Conservation (phyloP, 2,797 vertebrate genomes). For the Microcaecilia unicolor region DNA sequence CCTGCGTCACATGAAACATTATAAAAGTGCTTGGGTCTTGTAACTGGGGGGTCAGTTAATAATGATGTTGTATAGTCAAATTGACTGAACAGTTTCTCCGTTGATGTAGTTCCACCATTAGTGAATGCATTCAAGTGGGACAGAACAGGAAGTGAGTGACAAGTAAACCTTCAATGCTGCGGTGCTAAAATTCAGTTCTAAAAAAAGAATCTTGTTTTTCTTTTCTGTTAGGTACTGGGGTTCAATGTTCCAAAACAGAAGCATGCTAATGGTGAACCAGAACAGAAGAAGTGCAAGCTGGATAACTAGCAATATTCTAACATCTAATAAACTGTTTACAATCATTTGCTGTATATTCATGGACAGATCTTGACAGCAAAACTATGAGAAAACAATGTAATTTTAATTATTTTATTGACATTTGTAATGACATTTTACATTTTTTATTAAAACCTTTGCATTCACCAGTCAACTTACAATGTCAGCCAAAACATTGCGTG, state of each 20-base stretch:
- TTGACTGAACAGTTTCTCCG: too few relatives aligned
- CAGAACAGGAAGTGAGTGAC: too few relatives aligned
- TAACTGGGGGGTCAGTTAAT: too few relatives aligned
- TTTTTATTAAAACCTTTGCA: slow-evolving; percentile 24
- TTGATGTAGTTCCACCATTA: too few relatives aligned
- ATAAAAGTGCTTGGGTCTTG: too few relatives aligned
- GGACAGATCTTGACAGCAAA: background rate
- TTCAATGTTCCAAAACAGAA: background rate
- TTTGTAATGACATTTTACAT: slow-evolving; percentile 14
- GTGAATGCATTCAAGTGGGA: too few relatives aligned
- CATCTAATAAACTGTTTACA: background rate
- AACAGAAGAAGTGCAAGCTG: slow-evolving; percentile 50
- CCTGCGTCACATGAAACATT: too few relatives aligned
- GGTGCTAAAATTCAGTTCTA: background rate
- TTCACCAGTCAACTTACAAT: background rate
- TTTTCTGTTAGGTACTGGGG: slow-evolving; percentile 34
- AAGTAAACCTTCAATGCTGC: accelerated
- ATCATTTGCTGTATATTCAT: background rate
- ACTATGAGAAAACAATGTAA: background rate
- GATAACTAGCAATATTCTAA: slow-evolving; percentile 30
- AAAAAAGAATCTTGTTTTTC: background rate
- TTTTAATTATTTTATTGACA: slow-evolving; percentile 26
- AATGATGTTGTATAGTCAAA: accelerated
- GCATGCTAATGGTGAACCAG: slow-evolving; percentile 34
- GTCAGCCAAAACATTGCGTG: slow-evolving; percentile 12